These are phyloP conservation scores for Pipra filicauda DNA, from an alignment of 2,113 vertebrate species.

Conservation along the genomic window DNA sequence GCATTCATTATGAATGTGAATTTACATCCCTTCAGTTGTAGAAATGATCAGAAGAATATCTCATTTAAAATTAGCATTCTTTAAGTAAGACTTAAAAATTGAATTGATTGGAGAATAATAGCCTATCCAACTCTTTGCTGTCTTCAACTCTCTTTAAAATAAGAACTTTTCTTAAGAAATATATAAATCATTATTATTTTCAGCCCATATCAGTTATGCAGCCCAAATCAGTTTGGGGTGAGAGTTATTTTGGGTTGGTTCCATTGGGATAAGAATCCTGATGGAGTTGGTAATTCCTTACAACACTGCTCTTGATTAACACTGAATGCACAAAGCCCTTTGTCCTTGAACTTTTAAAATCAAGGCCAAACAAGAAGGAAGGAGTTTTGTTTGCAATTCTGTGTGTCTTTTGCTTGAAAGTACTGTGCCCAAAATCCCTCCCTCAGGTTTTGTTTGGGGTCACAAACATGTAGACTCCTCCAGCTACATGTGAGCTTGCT, in stretches of 20 bases:
- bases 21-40: conserved; percentile 69
- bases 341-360: not conserved
- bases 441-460: not conserved
- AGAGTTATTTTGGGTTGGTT: not conserved
- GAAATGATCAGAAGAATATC: conserved; percentile 71
- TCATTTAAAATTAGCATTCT: conserved; percentile 67
- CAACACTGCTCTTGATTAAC: not conserved
- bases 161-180: conserved; percentile 28
- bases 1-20: conserved; percentile 68
- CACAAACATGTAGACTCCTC: not conserved
- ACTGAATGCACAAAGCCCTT: not conserved
- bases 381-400: not conserved
- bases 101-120: conserved; percentile 67
- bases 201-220: not conserved
- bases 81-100: conserved; percentile 67
- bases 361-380: not conserved
- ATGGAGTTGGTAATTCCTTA: not conserved
- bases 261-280: not conserved
- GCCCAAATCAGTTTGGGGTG: fast-evolving
- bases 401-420: not conserved
- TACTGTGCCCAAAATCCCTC: not conserved
- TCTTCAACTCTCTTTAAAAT: conserved; percentile 46
- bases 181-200: not conserved
- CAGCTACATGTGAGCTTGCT: not conserved
- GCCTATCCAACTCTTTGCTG: conserved; percentile 37